phyloP scores from a whole-genome alignment of 2,113 vertebrate genomes.

The Strix uralensis region DNA sequence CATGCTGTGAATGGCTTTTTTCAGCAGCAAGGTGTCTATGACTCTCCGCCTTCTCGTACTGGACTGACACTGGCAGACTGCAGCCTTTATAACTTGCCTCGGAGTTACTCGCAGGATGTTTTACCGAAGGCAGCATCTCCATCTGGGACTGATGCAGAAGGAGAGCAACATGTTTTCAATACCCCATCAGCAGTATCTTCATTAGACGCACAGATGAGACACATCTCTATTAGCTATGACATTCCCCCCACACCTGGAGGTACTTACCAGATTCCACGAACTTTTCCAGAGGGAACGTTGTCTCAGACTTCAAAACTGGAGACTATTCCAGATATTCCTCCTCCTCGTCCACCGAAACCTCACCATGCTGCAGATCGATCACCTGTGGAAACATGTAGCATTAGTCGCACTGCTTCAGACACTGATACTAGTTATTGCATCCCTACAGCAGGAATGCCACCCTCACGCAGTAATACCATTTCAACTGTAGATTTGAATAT shows the following conservation, averaged over 20 bases:
- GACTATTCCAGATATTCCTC: slow-evolving; percentile 84
- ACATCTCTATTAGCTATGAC: slow-evolving; percentile 91
- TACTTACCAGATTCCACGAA: slow-evolving; percentile 91
- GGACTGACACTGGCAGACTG: slow-evolving; percentile 79
- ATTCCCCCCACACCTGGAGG: slow-evolving; percentile 91
- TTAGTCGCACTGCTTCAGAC: slow-evolving; percentile 85
- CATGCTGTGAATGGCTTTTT: slow-evolving; percentile 91
- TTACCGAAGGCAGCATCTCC: slow-evolving; percentile 83
- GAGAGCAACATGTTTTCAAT: slow-evolving; percentile 88
- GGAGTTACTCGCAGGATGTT: slow-evolving; percentile 94
- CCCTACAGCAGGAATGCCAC: slow-evolving; percentile 78
- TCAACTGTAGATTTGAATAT: slow-evolving; percentile 87
- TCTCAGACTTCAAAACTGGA: slow-evolving; percentile 80
- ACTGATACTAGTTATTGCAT: slow-evolving; percentile 89
- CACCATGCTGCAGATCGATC: slow-evolving; percentile 86
- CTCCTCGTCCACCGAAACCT: slow-evolving; percentile 94
- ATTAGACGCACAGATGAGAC: slow-evolving; percentile 85
- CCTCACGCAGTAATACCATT: slow-evolving; percentile 90
- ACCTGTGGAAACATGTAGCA: slow-evolving; percentile 83
- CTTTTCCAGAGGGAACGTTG: slow-evolving; percentile 74
- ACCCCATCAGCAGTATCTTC: slow-evolving; percentile 79
- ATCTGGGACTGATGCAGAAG: slow-evolving; percentile 76
- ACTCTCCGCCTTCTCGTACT: slow-evolving; percentile 85
- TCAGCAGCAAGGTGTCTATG: slow-evolving; percentile 82
- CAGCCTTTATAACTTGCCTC: slow-evolving; percentile 88